phyloP scores from a whole-genome alignment of 2,113 vertebrate species.

The Oreocharis arfaki region DNA sequence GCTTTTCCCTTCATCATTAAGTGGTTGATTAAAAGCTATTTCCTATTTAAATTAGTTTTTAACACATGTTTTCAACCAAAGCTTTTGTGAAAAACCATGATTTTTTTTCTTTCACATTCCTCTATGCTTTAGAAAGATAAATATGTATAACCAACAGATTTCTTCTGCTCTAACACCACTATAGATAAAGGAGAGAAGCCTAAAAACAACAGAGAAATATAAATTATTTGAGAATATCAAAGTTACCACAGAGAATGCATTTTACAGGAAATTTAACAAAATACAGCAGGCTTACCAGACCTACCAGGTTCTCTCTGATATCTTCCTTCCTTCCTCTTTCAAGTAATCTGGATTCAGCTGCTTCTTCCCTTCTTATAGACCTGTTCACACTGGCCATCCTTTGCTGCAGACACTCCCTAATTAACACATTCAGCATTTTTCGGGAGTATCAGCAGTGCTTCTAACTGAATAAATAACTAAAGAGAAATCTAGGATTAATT shows the following conservation, averaged over 20 bases:
- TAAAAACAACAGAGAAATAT: neutral
- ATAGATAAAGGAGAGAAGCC: neutral
- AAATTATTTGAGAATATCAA: neutral
- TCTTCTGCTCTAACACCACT: neutral
- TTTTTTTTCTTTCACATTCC: neutral
- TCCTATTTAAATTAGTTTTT: neutral
- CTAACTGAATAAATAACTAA: neutral
- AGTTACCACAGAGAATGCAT: rapidly evolving
- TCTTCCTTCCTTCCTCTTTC: neutral
- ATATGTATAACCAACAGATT: neutral
- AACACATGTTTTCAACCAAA: neutral
- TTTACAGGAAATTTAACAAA: neutral
- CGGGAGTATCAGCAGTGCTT: neutral
- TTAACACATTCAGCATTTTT: neutral
- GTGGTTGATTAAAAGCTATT: neutral
- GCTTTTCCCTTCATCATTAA: neutral
- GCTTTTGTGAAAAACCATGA: neutral
- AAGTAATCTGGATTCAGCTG: neutral
- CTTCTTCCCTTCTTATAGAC: neutral
- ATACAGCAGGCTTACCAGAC: neutral
- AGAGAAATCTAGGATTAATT: neutral
- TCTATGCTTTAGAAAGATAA: neutral
- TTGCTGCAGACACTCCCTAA: neutral
- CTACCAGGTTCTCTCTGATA: rapidly evolving
- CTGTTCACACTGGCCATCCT: neutral